Percentiles rank a stretch among this genome's conserved stretches.
Evolutionary conservation across 2,797 vertebrate species (phyloP).

Genomic region (Channallabes apus): DNA sequence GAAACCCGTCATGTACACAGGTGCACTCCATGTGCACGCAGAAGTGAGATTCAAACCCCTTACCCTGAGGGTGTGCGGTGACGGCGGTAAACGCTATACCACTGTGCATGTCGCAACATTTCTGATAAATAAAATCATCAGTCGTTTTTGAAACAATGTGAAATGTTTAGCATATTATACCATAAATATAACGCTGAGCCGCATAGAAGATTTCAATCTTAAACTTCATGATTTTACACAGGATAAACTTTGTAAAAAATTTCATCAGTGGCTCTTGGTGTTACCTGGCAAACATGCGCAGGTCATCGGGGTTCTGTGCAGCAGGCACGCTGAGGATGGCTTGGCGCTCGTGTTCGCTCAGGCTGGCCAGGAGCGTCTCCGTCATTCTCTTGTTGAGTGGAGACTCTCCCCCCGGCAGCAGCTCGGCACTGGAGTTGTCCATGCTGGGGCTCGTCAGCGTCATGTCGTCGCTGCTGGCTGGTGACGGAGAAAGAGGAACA

Average conservation of each 20-base stretch:
- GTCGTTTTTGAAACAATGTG: too few relatives aligned
- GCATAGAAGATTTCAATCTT: neutral
- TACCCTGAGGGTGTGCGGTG: too few relatives aligned
- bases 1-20: too few relatives aligned
- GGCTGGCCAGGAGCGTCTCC: slow-evolving; percentile 90
- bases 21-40: too few relatives aligned
- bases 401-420: slow-evolving; percentile 90
- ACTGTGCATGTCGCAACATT: too few relatives aligned
- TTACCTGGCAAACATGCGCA: slow-evolving; percentile 87
- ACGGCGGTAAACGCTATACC: too few relatives aligned
- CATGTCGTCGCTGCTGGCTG: slow-evolving; percentile 98
- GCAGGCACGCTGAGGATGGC: slow-evolving; percentile 91
- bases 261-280: neutral
- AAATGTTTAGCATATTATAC: too few relatives aligned
- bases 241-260: neutral
- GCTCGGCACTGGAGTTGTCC: slow-evolving; percentile 97
- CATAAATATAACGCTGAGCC: neutral
- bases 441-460: slow-evolving; percentile 97
- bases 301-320: slow-evolving; percentile 92
- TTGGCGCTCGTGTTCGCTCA: slow-evolving; percentile 88
- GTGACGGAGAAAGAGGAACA: slow-evolving; percentile 21
- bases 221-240: neutral
- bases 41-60: too few relatives aligned
- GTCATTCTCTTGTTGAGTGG: slow-evolving; percentile 95
- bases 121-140: too few relatives aligned